Evolutionary conservation across 1,140 invertebrate genomes (phyloP).

Genomic region (Neuroterus valhalla): DNA sequence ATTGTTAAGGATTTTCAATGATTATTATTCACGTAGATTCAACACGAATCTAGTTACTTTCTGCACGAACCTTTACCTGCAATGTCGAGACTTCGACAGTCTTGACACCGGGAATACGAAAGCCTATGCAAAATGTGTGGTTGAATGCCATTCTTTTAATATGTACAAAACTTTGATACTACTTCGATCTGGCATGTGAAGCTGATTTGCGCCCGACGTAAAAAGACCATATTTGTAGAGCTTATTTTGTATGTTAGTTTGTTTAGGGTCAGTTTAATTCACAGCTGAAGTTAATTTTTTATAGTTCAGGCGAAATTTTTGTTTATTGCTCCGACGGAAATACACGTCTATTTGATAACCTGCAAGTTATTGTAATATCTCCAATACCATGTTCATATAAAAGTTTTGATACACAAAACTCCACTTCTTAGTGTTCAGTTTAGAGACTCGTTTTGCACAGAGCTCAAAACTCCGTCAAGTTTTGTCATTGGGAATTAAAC

Average conservation of each 20-base stretch:
- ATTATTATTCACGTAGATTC: slow-evolving; percentile 4
- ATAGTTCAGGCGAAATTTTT: not conserved
- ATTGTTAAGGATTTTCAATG: not conserved
- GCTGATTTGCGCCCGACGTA: not conserved
- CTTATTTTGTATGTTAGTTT: not conserved
- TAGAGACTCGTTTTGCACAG: not conserved
- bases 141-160: slow-evolving; percentile 7
- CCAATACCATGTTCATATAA: not conserved
- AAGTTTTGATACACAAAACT: slow-evolving; percentile 2
- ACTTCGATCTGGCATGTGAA: not conserved
- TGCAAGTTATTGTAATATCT: slow-evolving; percentile 1
- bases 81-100: not conserved
- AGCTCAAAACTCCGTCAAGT: not conserved
- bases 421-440: slow-evolving; percentile 1
- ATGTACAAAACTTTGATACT: slow-evolving; percentile 19
- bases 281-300: not conserved
- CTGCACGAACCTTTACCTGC: not conserved
- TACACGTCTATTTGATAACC: not conserved
- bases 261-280: not conserved
- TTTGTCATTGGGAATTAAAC: not conserved
- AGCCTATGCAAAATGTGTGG: not conserved
- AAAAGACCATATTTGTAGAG: not conserved
- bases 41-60: not conserved
- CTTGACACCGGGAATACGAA: not conserved
- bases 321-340: not conserved